Evolutionary conservation across 2,797 vertebrate species (phyloP), one percentile per base, ranked within the genome.

Genomic region (Helostoma temminkii): DNA sequence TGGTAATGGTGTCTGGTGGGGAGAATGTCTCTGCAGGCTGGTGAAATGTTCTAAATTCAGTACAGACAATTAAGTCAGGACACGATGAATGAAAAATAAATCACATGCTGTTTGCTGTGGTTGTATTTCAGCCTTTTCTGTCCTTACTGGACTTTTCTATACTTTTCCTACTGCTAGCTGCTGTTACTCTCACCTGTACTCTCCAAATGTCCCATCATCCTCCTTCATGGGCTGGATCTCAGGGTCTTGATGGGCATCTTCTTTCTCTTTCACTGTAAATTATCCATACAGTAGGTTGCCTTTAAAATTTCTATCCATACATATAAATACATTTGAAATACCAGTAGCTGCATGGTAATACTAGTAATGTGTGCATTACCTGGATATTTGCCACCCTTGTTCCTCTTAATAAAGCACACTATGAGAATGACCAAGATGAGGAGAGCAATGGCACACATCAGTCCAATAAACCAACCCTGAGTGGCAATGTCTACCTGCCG

Each of bases 201-300:
- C 97, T 83, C 98, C 98, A 90, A 99, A 98, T 0, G 98, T 98
- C 60, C 98, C 97, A 62, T 99, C 97, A 3, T 99, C 98, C 90
- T 99, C 98, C 83, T 98, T 99, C 98, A 99, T 99, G 8, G 98
- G 98, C 47, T 98, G 98, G 80, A 98, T 96, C 93, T 99, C 98
- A 36, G 97, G 97, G 82, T 99, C 98, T 61, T 98, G 96, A 69
- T 98, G 98, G 59, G 97, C 97, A 59, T 99, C 97, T 88, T 99
- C 98, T 75, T 99, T 99, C 89, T 99, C 98, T 94, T 99, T 99
- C 76, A 99, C 98, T 99, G 79, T 64, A 79, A 87, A 76, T 82
- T 3, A 59, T 2, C 55, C 4, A 61, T 7, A n/a, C n/a, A n/a
- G n/a, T n/a, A 26, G 2, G 0, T 21, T 4, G 1, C 21, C 47